Evolutionary conservation across 2,797 vertebrate species (phyloP).

Genomic region (Mormyrops attenuatus): DNA sequence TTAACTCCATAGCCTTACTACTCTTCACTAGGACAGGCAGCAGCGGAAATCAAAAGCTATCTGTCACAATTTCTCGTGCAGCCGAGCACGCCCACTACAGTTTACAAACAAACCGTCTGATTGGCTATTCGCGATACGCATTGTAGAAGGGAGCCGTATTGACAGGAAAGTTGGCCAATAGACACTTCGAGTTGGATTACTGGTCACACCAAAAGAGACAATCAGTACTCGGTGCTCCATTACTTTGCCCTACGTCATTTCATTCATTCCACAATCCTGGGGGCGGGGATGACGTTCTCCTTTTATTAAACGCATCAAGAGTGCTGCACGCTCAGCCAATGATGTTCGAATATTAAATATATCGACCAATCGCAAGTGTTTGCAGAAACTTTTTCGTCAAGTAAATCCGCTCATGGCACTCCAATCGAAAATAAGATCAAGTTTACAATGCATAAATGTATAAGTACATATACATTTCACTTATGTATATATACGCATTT

Average conservation of each 20-base stretch:
- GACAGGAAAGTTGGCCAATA: constrained; percentile 12
- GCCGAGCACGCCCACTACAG: constrained; percentile 21
- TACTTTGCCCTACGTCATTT: constrained; percentile 18
- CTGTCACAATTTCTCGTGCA: constrained; percentile 28
- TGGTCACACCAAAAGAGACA: not conserved
- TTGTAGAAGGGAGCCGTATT: not conserved
- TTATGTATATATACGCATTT: not conserved
- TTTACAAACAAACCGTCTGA: constrained; percentile 26
- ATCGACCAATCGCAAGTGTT: not conserved
- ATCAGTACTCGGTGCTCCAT: constrained; percentile 13
- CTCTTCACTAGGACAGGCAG: not conserved
- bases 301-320: not conserved
- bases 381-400: not conserved
- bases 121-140: constrained; percentile 12
- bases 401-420: not conserved
- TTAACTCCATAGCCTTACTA: not conserved
- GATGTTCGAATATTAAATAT: not conserved
- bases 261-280: constrained; percentile 12
- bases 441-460: not conserved
- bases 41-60: constrained; percentile 17
- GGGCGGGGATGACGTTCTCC: not conserved
- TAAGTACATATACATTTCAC: not conserved
- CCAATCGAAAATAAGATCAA: not conserved
- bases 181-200: not conserved
- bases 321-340: not conserved